Percentiles rank a stretch among this genome's conserved stretches.
These are phyloP conservation scores for Eulithis prunata DNA, from an alignment of 2,888 invertebrate genomes.

Conservation along the genomic window DNA sequence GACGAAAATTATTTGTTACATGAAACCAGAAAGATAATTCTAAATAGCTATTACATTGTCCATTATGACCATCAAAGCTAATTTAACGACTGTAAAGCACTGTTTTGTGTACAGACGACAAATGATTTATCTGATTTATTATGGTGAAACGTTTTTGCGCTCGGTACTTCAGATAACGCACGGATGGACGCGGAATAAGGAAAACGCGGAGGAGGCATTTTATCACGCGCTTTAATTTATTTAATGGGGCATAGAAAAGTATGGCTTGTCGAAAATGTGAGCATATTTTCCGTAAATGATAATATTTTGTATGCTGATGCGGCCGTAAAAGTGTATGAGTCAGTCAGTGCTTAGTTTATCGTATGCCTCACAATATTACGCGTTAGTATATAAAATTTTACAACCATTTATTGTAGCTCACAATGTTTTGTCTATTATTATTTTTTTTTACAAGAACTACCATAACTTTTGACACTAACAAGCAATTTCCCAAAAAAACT, in stretches of 20 bases:
- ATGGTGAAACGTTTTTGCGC: conserved; percentile 46
- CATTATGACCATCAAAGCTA: conserved; percentile 47
- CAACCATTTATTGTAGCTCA: too few species aligned
- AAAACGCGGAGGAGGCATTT: conserved; percentile 47
- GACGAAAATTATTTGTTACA: too few species aligned
- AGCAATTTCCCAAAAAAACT: too few species aligned
- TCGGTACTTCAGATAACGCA: conserved; percentile 60
- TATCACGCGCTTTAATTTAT: conserved; percentile 39
- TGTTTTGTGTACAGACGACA: conserved; percentile 58
- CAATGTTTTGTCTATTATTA: background rate
- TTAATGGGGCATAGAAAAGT: conserved; percentile 42
- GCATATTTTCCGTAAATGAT: conserved; percentile 14
- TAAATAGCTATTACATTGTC: conserved; percentile 10
- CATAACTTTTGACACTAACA: too few species aligned
- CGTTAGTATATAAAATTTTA: too few species aligned
- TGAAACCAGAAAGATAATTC: too few species aligned
- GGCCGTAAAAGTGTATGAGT: conserved; percentile 4
- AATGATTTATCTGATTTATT: conserved; percentile 69
- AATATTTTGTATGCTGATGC: conserved; percentile 22
- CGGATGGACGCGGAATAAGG: conserved; percentile 48
- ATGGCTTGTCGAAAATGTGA: conserved; percentile 28
- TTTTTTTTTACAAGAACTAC: background rate
- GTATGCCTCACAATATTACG: too few species aligned
- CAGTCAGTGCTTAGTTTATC: background rate
- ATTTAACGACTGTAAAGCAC: conserved; percentile 51